Evolutionary conservation across 1,140 invertebrate genomes (phyloP).

Genomic region (Eriocheir sinensis): DNA sequence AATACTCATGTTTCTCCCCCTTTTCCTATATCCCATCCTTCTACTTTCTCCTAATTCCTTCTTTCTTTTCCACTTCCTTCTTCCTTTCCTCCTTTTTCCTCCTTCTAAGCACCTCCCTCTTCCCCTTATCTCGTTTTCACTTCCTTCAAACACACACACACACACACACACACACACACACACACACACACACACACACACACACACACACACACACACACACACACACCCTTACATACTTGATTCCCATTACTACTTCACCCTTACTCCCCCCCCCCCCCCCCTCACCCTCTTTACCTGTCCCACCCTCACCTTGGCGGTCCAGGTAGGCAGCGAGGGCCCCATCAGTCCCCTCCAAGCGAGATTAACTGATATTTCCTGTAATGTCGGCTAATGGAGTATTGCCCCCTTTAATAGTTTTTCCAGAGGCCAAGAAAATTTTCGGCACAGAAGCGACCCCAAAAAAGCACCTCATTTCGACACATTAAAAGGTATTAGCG

Average conservation of each 20-base stretch:
- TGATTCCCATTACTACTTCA: too few relatives aligned
- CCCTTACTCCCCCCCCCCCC: not conserved
- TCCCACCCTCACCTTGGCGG: not conserved
- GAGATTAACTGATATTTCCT: constrained; percentile 12
- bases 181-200: too few relatives aligned
- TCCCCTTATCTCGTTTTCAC: not conserved
- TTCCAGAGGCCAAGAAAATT: not conserved
- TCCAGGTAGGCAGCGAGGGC: not conserved
- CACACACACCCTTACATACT: too few relatives aligned
- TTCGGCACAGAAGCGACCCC: constrained; percentile 5
- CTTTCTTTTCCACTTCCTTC: not conserved
- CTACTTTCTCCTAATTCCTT: not conserved
- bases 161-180: too few relatives aligned
- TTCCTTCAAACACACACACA: not conserved
- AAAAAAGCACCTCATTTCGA: constrained; percentile 15
- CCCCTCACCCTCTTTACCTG: not conserved
- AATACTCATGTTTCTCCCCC: too few relatives aligned
- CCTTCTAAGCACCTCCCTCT: not conserved
- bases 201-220: too few relatives aligned
- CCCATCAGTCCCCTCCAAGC: constrained; percentile 6
- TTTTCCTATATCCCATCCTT: not conserved
- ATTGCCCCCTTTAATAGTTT: constrained; percentile 13
- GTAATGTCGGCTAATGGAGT: constrained; percentile 5
- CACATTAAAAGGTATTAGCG: constrained; percentile 14
- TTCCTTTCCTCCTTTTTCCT: not conserved